Base-by-base conservation (phyloP, 2,888 invertebrate species). In the Lithodes maja region DNA sequence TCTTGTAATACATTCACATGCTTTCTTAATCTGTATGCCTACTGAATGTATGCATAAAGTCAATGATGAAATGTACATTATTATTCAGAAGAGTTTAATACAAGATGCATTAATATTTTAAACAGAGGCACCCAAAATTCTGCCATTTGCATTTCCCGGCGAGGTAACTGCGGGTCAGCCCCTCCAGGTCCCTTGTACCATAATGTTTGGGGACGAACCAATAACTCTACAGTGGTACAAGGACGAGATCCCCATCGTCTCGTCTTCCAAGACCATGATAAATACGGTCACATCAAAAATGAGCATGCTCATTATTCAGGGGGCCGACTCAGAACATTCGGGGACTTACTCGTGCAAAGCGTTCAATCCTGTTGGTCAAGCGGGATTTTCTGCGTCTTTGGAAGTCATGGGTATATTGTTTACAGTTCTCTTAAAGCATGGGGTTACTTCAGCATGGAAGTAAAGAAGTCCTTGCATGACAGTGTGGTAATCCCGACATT, bases 341-440 rank as follows among this genome's bases (percentile, higher is more conserved):
- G 96, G 96, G 93, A 95, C 95, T 94, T 96, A 96, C 93, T 94
- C 95, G 92, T 96, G 95, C 93, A 93, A 94, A 83, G 95, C 95
- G 91, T 94, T 94, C 92, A 95, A 96, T 94, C 94, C 94, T 92
- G 95, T 95, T 91, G 95, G 95, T 92, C 93, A 94, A 92, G 94
- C 94, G 33, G 84, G 81, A 55, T 79, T 86, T 52, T 82, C 89
- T 17, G 89, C 92, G 15, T 78, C 87, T 49, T 87, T 92, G 61
- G 87, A 87, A 79, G 92, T 92, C 61, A 92, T 92, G 91, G 92
- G 92, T 92, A 90, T 81, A 78, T 77, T 15, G 7, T 33, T 33
- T 33, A 33, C 33, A 33, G 33, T 33, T 33, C 33, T 33, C 33
- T 33, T 33, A 33, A 33, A 33, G 33, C 33, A 33, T 33, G 33